A percentile compares a stretch with the other conserved stretches of the same genome.
These are phyloP conservation scores for Cottus gobio DNA, from an alignment of 2,113 vertebrate genomes.

Conservation along the genomic window DNA sequence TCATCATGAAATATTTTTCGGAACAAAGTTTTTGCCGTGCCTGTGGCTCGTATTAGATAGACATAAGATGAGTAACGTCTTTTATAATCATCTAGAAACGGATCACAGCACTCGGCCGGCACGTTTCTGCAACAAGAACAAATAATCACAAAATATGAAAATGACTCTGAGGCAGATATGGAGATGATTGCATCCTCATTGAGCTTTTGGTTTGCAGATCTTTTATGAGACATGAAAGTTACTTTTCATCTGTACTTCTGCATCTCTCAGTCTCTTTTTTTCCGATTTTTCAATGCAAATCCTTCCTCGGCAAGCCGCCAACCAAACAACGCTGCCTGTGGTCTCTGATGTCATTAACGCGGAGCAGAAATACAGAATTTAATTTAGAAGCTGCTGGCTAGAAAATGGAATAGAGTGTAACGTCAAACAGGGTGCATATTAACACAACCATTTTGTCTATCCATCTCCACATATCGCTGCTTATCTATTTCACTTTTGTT, in stretches of 20 bases:
- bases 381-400: slow-evolving; percentile 61
- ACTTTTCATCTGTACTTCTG: slow-evolving; percentile 54
- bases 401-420: slow-evolving; percentile 45
- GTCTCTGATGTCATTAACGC: slow-evolving; percentile 61
- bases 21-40: slow-evolving; percentile 17
- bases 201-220: slow-evolving; percentile 44
- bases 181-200: slow-evolving; percentile 55
- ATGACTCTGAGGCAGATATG: slow-evolving; percentile 57
- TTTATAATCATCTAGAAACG: slow-evolving; percentile 36
- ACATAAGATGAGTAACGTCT: slow-evolving; percentile 35
- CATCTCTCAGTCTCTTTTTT: slow-evolving; percentile 25
- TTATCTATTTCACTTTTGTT: not conserved
- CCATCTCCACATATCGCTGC: not conserved
- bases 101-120: slow-evolving; percentile 32
- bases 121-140: slow-evolving; percentile 46
- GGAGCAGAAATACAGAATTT: slow-evolving; percentile 58
- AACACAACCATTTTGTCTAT: slow-evolving; percentile 17
- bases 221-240: slow-evolving; percentile 56
- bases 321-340: slow-evolving; percentile 47
- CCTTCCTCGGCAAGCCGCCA: slow-evolving; percentile 2
- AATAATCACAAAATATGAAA: slow-evolving; percentile 64
- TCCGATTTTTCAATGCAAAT: slow-evolving; percentile 34
- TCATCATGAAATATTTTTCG: slow-evolving; percentile 25
- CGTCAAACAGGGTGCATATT: slow-evolving; percentile 16
- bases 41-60: slow-evolving; percentile 44